Evolutionary conservation across 35 echinoderm and acorn worm genomes (phyloP), one percentile per base, ranked within the genome.

Genomic region (Ophioderma brevispina): DNA sequence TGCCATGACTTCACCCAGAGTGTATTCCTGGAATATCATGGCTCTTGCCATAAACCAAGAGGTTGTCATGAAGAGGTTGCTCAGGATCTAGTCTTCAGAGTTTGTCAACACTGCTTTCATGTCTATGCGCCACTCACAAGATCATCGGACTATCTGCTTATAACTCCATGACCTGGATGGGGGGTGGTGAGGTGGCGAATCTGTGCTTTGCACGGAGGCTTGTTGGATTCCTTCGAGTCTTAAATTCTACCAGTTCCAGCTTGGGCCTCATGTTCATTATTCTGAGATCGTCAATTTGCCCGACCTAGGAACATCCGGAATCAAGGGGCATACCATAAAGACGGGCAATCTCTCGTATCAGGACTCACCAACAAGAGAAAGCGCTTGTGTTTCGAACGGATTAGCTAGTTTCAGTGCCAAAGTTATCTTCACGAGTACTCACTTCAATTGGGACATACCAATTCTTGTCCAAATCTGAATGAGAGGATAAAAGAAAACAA

Each of bases 91-190:
- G 28, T 25, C 59, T 18, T 25, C n/a, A n/a, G n/a, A 70, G 5
- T 70, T 70, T 70, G 1, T 70, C 59, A 70, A 70, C 28, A 70
- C 15, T 15, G n/a, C 59, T 13, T 70, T 70, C 10, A 8, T 25
- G 59, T 25, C 28, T 18, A 70, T 15, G n/a, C 59, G n/a, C 59
- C 59, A 25, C 59, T 70, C n/a, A 25, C 23, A 4, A 70, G 28
- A 70, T 70, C 59, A 70, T 70, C 59, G n/a, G n/a, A 70, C n/a
- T 8, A 70, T 70, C n/a, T 70, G 59, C n/a, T 70, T 70, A 25
- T 70, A 70, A n/a, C 28, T 15, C 59, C 59, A 70, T 70, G 1
- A 25, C 59, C 23, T 70, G 59, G 15, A 70, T 2, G 28, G 10
- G 1, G 28, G 10, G 59, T 1, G 59, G n/a, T n/a, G n/a, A n/a